Conservation (phyloP, 1,140 invertebrate genomes). For the Cydia pomonella region DNA sequence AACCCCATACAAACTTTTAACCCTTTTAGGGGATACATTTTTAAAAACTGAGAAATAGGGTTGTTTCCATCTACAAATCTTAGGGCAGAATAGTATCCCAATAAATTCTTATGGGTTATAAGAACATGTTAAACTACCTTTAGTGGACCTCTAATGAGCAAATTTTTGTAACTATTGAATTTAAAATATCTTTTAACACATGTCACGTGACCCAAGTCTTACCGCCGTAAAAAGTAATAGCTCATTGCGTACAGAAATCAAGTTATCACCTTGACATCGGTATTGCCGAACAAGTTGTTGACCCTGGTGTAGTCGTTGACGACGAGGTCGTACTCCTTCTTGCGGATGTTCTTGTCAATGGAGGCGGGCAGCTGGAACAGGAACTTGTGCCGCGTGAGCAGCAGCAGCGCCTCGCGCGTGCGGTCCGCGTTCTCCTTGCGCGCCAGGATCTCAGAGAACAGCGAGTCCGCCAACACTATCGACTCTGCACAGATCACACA, state of each 20-base stretch:
- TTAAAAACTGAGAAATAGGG: too few species aligned
- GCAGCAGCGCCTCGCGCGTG: conserved; percentile 95
- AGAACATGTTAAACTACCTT: too few species aligned
- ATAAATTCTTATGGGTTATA: too few species aligned
- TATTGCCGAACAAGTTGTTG: conserved; percentile 97
- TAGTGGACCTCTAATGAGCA: too few species aligned
- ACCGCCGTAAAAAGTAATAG: background rate
- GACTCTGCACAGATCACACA: conserved; percentile 84
- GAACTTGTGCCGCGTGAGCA: conserved; percentile 93
- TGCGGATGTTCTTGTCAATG: conserved; percentile 96
- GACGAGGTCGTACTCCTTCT: conserved; percentile 97
- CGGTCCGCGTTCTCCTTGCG: conserved; percentile 97
- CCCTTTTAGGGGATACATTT: too few species aligned
- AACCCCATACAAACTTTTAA: too few species aligned
- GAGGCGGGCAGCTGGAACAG: conserved; percentile 97
- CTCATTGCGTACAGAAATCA: conserved; percentile 11
- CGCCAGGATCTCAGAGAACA: conserved; percentile 96
- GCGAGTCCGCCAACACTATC: conserved; percentile 93
- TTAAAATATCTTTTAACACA: too few species aligned
- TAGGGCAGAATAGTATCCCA: too few species aligned
- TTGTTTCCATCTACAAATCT: too few species aligned
- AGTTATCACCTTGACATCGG: conserved; percentile 88
- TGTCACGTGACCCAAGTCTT: too few species aligned
- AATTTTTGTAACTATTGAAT: too few species aligned
- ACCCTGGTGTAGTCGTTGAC: conserved; percentile 99